Conservation (phyloP, 2,797 vertebrate genomes). For the Mallotus villosus region DNA sequence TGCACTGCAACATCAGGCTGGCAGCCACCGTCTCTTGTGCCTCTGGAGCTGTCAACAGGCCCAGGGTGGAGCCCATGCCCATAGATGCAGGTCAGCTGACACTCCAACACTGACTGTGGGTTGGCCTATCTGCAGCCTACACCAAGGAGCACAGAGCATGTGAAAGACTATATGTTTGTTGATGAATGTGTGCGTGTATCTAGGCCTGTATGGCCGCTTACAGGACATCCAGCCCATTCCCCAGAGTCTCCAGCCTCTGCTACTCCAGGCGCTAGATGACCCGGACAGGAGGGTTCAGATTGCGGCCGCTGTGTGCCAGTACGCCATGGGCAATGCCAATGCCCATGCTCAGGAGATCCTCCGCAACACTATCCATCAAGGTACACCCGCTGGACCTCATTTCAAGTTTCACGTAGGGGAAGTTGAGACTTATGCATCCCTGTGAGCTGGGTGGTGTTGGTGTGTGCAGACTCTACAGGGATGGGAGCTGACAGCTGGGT, state of each 20-base stretch:
- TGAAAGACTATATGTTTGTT: neutral
- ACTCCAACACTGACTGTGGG: neutral
- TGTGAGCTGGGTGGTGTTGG: neutral
- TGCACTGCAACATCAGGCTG: constrained; percentile 58
- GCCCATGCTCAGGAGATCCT: constrained; percentile 61
- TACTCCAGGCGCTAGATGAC: constrained; percentile 63
- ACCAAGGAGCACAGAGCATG: too few relatives aligned
- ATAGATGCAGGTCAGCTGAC: constrained; percentile 27
- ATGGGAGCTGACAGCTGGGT: constrained; percentile 72
- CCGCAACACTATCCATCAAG: constrained; percentile 55
- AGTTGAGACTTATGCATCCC: neutral
- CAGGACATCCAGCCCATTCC: constrained; percentile 51
- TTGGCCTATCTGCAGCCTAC: too few relatives aligned
- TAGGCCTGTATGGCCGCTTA: constrained; percentile 27
- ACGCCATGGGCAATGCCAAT: constrained; percentile 55
- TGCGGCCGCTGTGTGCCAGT: constrained; percentile 74
- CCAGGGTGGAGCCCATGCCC: constrained; percentile 17
- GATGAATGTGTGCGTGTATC: neutral
- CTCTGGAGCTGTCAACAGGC: constrained; percentile 53
- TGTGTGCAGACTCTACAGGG: constrained; percentile 41
- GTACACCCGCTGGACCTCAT: constrained; percentile 46
- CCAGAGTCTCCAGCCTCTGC: constrained; percentile 52
- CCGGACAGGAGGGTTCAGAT: constrained; percentile 63
- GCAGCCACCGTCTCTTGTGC: constrained; percentile 69
- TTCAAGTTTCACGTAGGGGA: neutral